Conservation (phyloP, 2,797 vertebrate species). For the Merluccius polli region DNA sequence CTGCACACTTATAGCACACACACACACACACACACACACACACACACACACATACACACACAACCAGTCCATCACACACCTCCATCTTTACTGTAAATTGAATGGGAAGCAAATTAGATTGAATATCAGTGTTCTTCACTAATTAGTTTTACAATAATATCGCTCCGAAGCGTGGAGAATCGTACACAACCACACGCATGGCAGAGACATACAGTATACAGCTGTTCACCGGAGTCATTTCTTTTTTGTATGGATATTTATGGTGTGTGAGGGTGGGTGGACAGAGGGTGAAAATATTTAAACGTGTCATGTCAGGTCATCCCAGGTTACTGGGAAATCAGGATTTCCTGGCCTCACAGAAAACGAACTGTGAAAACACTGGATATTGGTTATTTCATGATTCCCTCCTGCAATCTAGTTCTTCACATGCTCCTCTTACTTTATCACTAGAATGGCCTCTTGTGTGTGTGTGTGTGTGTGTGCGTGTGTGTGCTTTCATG, state of each 20-base stretch:
- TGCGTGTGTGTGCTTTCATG: too few species aligned
- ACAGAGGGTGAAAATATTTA: not conserved
- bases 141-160: too few species aligned
- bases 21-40: not conserved
- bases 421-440: constrained; percentile 21
- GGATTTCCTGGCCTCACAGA: constrained; percentile 3
- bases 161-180: not conserved
- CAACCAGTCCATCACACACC: not conserved
- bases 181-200: too few species aligned
- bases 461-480: not conserved
- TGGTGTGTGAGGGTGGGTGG: not conserved
- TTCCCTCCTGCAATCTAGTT: constrained; percentile 14
- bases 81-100: too few species aligned
- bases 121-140: too few species aligned
- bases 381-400: constrained; percentile 33
- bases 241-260: not conserved
- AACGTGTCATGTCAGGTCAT: not conserved
- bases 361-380: constrained; percentile 33
- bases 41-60: not conserved
- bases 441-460: constrained; percentile 23
- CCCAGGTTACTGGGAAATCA: not conserved
- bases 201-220: too few species aligned
- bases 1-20: too few species aligned
- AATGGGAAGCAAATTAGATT: too few species aligned
- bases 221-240: not conserved